These are phyloP conservation scores for Orientallactaga sibirica DNA, from an alignment of 2,797 vertebrate genomes.

Conservation along the genomic window DNA sequence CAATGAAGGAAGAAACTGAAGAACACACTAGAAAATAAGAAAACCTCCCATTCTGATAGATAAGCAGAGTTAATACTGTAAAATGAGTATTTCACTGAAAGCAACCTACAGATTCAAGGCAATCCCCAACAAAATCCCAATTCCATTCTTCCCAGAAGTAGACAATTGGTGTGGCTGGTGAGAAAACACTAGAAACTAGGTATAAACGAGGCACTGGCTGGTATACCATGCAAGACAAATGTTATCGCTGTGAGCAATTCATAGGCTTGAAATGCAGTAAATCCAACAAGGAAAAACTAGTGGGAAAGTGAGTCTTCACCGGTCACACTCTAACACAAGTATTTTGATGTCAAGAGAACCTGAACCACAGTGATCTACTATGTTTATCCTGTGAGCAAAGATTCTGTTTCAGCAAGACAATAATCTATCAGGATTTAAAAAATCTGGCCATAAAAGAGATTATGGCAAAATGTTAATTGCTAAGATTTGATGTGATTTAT, in stretches of 20 bases:
- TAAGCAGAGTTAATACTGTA: too few relatives aligned
- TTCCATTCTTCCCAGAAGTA: too few relatives aligned
- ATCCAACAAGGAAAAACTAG: not conserved
- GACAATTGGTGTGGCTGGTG: not conserved
- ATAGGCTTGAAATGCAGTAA: constrained; percentile 35
- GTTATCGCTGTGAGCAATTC: not conserved
- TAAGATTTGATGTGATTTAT: constrained; percentile 30
- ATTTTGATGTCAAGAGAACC: not conserved
- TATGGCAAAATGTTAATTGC: constrained; percentile 24
- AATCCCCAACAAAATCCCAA: too few relatives aligned
- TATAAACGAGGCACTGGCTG: not conserved
- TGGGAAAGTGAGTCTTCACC: not conserved
- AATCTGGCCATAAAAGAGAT: constrained; percentile 38
- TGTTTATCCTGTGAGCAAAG: not conserved
- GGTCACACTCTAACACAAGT: not conserved
- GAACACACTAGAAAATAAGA: too few relatives aligned
- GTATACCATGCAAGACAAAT: not conserved
- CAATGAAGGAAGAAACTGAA: too few relatives aligned
- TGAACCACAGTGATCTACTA: not conserved
- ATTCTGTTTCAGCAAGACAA: constrained; percentile 9
- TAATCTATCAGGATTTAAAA: constrained; percentile 14
- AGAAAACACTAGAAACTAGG: constrained; percentile 33
- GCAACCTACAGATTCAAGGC: too few relatives aligned
- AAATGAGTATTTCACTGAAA: too few relatives aligned
- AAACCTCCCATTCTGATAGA: too few relatives aligned